Conservation (phyloP, 2,888 invertebrate species). For the Drosophila kanekoi region DNA sequence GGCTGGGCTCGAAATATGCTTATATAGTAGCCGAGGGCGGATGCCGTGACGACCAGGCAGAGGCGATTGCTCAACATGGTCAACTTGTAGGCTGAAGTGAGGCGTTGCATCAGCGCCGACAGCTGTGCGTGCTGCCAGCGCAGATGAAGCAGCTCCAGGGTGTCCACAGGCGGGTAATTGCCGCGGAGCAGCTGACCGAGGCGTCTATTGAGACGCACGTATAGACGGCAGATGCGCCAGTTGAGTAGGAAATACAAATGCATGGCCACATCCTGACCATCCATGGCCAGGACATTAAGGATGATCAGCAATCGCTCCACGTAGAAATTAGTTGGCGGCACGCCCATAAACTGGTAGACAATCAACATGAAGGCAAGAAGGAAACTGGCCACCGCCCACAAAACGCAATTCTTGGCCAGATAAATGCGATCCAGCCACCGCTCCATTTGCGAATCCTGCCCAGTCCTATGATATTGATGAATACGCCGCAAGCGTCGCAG, state of each 20-base stretch:
- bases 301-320: neutral
- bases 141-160: slow-evolving; percentile 39
- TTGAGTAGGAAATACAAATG: slow-evolving; percentile 40
- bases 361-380: neutral
- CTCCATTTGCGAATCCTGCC: neutral
- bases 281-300: slow-evolving; percentile 8
- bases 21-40: slow-evolving; percentile 36
- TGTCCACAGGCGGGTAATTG: neutral
- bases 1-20: neutral
- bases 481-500: slow-evolving; percentile 17
- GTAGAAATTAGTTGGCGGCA: accelerated
- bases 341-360: accelerated
- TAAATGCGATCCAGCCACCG: slow-evolving; percentile 18
- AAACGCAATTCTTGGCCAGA: slow-evolving; percentile 20
- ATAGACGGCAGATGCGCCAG: slow-evolving; percentile 31
- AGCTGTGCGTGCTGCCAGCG: slow-evolving; percentile 43
- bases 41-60: slow-evolving; percentile 10
- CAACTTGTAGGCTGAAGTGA: slow-evolving; percentile 15
- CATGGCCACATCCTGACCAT: slow-evolving; percentile 13
- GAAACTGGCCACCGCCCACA: slow-evolving; percentile 11
- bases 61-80: slow-evolving; percentile 28
- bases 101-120: slow-evolving; percentile 11
- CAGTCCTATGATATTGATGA: slow-evolving; percentile 6
- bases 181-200: neutral
- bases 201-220: slow-evolving; percentile 25